These are phyloP conservation scores for Sebastiscus albofasciatus DNA, from an alignment of 2,797 vertebrate species.

Conservation along the genomic window DNA sequence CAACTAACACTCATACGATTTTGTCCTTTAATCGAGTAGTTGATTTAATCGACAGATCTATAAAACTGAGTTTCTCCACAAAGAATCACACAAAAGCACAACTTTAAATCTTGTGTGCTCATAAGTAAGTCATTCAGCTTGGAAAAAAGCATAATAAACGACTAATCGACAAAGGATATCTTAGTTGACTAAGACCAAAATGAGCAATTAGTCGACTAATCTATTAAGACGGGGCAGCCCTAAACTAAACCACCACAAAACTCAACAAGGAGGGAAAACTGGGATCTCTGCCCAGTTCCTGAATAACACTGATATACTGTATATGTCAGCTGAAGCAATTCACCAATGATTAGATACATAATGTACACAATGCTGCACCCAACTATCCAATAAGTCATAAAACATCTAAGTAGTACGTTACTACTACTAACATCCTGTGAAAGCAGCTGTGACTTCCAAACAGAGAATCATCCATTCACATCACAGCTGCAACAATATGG, in stretches of 20 bases:
- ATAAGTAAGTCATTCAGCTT: too few relatives aligned
- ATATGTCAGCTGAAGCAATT: background rate
- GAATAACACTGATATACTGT: background rate
- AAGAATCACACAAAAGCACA: too few relatives aligned
- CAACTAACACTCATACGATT: too few relatives aligned
- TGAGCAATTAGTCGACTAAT: too few relatives aligned
- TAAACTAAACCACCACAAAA: background rate
- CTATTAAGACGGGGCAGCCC: too few relatives aligned
- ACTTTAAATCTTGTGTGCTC: too few relatives aligned
- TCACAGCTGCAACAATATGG: background rate
- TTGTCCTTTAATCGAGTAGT: too few relatives aligned
- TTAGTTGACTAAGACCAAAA: too few relatives aligned
- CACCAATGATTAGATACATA: background rate
- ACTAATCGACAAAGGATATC: too few relatives aligned
- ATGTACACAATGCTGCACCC: background rate
- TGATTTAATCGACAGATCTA: too few relatives aligned
- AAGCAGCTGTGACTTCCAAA: background rate
- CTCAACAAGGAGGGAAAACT: background rate
- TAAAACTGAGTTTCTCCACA: too few relatives aligned
- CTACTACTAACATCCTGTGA: background rate
- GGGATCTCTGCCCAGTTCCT: background rate
- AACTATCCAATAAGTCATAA: background rate
- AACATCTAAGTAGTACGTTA: background rate
- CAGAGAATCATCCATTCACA: background rate
- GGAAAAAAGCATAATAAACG: too few relatives aligned